A percentile compares a stretch with the other conserved stretches of the same genome.
Evolutionary conservation across 2,888 invertebrate species (phyloP).

Genomic region (Andrena dorsata): DNA sequence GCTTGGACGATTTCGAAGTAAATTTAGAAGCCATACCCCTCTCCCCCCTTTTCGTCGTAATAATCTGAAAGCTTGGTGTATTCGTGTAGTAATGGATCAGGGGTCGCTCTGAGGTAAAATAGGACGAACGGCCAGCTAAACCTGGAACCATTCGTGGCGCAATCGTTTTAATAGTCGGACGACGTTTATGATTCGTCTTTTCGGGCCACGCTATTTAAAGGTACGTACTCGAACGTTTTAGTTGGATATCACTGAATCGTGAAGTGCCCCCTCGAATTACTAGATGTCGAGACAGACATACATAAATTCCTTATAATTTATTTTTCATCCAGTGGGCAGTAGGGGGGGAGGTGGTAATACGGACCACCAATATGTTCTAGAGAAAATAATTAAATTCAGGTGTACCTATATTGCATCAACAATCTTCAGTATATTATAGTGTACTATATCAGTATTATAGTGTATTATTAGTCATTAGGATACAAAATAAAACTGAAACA

Average conservation of each 20-base stretch:
- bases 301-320: too few relatives aligned
- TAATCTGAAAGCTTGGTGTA: slow-evolving; percentile 61
- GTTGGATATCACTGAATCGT: not conserved
- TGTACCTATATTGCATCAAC: too few relatives aligned
- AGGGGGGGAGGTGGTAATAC: too few relatives aligned
- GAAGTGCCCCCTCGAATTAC: too few relatives aligned
- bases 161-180: slow-evolving; percentile 42
- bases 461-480: too few relatives aligned
- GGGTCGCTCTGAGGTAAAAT: slow-evolving; percentile 43
- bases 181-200: slow-evolving; percentile 33
- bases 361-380: too few relatives aligned
- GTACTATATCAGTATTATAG: too few relatives aligned
- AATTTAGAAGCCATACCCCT: slow-evolving; percentile 45
- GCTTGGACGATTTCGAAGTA: slow-evolving; percentile 50
- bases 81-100: slow-evolving; percentile 46
- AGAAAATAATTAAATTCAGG: too few relatives aligned
- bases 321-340: too few relatives aligned
- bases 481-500: too few relatives aligned
- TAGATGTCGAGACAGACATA: too few relatives aligned
- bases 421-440: too few relatives aligned
- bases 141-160: not conserved
- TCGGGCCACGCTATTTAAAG: not conserved
- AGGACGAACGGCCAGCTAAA: slow-evolving; percentile 33
- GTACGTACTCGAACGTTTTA: not conserved
- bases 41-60: slow-evolving; percentile 32